Evolutionary conservation across 2,113 vertebrate genomes (phyloP), one percentile per base, ranked within the genome.

Genomic region (Rhynchopsitta pachyrhyncha): DNA sequence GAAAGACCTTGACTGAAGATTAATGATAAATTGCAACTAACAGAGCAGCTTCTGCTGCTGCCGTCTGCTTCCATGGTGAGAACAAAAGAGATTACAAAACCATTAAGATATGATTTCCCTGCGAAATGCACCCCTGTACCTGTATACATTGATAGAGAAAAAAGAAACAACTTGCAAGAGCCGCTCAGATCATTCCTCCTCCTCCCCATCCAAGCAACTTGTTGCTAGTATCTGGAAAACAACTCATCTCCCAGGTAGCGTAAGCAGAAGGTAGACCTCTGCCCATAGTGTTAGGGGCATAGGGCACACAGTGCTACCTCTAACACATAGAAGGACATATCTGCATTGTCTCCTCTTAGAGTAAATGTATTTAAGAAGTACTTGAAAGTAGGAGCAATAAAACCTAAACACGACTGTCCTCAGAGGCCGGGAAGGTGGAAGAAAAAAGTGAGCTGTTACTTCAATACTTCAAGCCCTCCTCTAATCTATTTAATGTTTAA

Each of bases 1-100:
- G 57, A 80, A 63, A 87, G 62, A 86, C 63, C 53, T 88, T 90
- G 64, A 74, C 49, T 53, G 46, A 82, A 95, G 90, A 91, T 79
- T 82, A 87, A 82, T 47, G 69, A 37, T 76, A 95, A 85, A 2
- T 25, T 11, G 4, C 71, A 76, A 68, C 44, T 77, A 92, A 82
- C 12, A 82, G 42, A 86, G 63, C 49, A 80, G 67, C 29, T 80
- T 46, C 41, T 74, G 44, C 67, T 73, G 39, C 73, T 78, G 31
- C 55, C 55, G 83, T 86, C 95, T 94, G 47, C 47, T 85, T 82
- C 67, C 1, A 0, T 2, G 24, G 53, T 35, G 53, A 90, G 79
- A 93, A 70, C 28, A 77, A 63, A 92, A 37, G 22, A 93, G 70
- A 90, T 71, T 44, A 92, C 35, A 82, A 90, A 90, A 27, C 13